Evolutionary conservation across 2,113 vertebrate genomes (phyloP), one percentile per base, ranked within the genome.

Genomic region (Alexandromys fortis): DNA sequence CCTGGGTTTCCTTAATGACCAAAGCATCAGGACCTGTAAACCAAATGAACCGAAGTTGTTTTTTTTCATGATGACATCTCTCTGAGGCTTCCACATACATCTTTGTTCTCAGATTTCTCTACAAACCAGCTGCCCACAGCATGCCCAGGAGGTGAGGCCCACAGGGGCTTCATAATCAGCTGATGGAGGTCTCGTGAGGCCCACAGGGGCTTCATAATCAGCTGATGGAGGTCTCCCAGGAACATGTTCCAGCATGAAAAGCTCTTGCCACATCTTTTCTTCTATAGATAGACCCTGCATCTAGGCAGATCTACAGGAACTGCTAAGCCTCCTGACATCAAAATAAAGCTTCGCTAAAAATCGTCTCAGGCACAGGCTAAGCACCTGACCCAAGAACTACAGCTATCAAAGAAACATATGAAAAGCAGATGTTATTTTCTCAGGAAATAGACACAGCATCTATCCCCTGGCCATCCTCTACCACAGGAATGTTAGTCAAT

Each of bases 251-350:
- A 82, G 65, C 49, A 70, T 47, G 91, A 58, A 38, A 28, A 63
- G 67, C 82, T 78, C 38, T 68, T 82, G 52, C 21, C 26, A n/a
- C 30, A 49, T 70, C 67, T 89, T 81, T 55, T 65, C 19, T 67
- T 94, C 63, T 11, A 3, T 33, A 89, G 97, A 97, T 81, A 96
- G 97, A 96, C 96, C 30, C 1, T 76, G 96, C 91, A 82, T 93
- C 88, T 91, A 96, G 92, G 93, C 94, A 96, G 96, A 79, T 82
- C 68, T 81, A 90, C 8, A 85, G 95, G 97, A 96, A 78, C 95
- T 94, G 94, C 92, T 97, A 97, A 96, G 95, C 88, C 96, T 90
- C 24, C 22, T 97, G 97, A 96, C 97, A 95, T 94, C 35, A 90
- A 2, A 42, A 63, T 2, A 3, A 97, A 98, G 93, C 96, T 96